These are phyloP conservation scores for Hephaestus fuliginosus DNA, from an alignment of 2,797 vertebrate species.

Conservation along the genomic window DNA sequence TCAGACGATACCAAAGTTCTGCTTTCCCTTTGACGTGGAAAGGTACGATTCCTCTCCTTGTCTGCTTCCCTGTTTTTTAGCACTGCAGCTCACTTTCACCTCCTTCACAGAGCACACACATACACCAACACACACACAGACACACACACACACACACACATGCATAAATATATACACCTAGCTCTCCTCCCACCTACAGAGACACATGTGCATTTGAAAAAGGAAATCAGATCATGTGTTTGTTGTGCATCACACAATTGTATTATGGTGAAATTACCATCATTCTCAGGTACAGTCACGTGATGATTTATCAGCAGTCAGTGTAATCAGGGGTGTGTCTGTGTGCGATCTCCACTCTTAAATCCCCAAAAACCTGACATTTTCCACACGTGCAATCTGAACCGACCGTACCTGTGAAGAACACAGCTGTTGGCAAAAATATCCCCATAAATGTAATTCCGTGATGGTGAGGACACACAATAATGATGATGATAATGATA, in stretches of 20 bases:
- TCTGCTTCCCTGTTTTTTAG: constrained; percentile 41
- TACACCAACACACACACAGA: constrained; percentile 5
- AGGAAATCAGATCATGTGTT: constrained; percentile 38
- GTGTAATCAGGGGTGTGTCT: constrained; percentile 15
- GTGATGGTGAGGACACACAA: neutral
- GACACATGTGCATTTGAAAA: constrained; percentile 14
- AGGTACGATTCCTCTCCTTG: constrained; percentile 87
- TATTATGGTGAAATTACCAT: constrained; percentile 28
- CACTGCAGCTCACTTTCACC: constrained; percentile 31
- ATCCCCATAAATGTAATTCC: constrained; percentile 5
- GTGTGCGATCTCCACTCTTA: neutral
- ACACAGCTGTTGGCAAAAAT: constrained; percentile 5
- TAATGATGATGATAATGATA: constrained; percentile 26
- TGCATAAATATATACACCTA: neutral
- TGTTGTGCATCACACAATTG: constrained; percentile 32
- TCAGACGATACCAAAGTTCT: constrained; percentile 96
- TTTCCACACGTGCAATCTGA: neutral
- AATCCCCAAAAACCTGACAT: constrained; percentile 5
- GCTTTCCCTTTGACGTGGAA: constrained; percentile 97
- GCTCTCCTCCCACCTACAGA: constrained; percentile 28
- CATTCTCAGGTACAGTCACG: constrained; percentile 10
- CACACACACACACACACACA: neutral
- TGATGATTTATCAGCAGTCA: constrained; percentile 7
- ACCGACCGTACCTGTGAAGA: neutral
- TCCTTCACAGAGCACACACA: constrained; percentile 21